Evolutionary conservation across 2,888 invertebrate genomes (phyloP), one percentile per base, ranked within the genome.

Genomic region (Lysandra coridon): DNA sequence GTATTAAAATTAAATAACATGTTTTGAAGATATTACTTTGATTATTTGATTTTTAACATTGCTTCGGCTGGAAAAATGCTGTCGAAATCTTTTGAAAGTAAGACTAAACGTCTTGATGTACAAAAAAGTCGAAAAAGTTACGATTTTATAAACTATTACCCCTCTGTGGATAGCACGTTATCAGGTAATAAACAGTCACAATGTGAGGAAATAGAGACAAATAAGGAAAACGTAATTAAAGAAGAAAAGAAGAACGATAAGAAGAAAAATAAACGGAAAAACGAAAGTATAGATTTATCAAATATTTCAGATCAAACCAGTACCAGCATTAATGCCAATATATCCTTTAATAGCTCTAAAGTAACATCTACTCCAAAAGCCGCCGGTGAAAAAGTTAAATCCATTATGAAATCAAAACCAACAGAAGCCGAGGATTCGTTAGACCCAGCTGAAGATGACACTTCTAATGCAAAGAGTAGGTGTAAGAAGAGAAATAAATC

Each of bases 401-500:
- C 92, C 0, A 91, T 90, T 17, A 91, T 90, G 86, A 91, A 90
- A 83, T 88, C 83, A 33, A 82, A 84, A 4, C 82, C 84, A 1
- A 74, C 76, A 7, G 80, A 75, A 6, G 80, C 81, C 30, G 86
- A 87, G 64, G 84, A 86, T 33, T 79, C 83, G 6, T 74, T 82
- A 30, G 87, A 90, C 33, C 83, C 80, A 40, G 23, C 60, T 64
- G 78, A 85, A n/a, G 81, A 82, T 64, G 80, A 80, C 10, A 10
- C 10, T 30, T 23, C 74, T 4, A 81, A 80, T 44, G 33, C 74
- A 10, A 80, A 85, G 7, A 83, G 82, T 4, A 91, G 90, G 81
- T 81, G 90, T 0, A 92, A 93, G 81, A 93, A 93, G 82, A 87
- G 93, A 62, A 92, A 91, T 80, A 93, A 93, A 81, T 93, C 93